Evolutionary conservation across 2,888 invertebrate genomes (phyloP).

Genomic region (Cryptus viduatorius): DNA sequence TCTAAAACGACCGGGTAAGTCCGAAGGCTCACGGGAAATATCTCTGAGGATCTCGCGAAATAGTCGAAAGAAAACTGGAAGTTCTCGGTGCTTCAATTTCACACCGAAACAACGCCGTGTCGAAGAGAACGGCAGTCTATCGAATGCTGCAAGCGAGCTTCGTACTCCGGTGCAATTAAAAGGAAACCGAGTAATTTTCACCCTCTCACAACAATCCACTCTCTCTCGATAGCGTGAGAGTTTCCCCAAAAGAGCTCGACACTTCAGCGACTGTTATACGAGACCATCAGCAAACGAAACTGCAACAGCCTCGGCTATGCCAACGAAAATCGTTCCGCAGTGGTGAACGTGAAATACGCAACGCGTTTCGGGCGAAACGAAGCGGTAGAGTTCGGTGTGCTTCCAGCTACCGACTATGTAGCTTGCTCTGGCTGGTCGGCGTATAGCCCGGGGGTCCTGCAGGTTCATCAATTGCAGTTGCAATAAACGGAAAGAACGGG

Average conservation of each 20-base stretch:
- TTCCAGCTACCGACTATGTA: constrained; percentile 21
- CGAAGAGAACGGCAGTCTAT: not conserved
- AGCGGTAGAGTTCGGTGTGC: constrained; percentile 17
- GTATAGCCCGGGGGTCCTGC: constrained; percentile 55
- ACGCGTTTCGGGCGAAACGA: constrained; percentile 61
- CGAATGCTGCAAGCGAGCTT: constrained; percentile 2
- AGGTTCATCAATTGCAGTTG: constrained; percentile 75
- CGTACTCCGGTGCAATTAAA: not conserved
- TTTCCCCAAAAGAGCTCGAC: constrained; percentile 56
- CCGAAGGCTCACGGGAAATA: constrained; percentile 53
- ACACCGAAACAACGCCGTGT: not conserved
- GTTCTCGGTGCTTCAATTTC: not conserved
- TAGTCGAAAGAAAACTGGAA: constrained; percentile 35
- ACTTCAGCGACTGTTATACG: constrained; percentile 57
- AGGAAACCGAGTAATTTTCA: constrained; percentile 52
- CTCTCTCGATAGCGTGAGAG: constrained; percentile 14
- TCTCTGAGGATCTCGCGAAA: constrained; percentile 48
- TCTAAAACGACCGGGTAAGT: constrained; percentile 51
- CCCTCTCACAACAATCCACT: constrained; percentile 24
- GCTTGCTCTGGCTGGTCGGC: constrained; percentile 24
- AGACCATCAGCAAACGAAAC: constrained; percentile 58
- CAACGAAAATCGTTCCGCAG: constrained; percentile 61
- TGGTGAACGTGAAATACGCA: constrained; percentile 57
- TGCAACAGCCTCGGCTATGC: constrained; percentile 55
- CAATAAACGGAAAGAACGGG: constrained; percentile 74